Evolutionary conservation across 2,797 vertebrate genomes (phyloP), one percentile per base, ranked within the genome.

Genomic region (Psittacula derbiana): DNA sequence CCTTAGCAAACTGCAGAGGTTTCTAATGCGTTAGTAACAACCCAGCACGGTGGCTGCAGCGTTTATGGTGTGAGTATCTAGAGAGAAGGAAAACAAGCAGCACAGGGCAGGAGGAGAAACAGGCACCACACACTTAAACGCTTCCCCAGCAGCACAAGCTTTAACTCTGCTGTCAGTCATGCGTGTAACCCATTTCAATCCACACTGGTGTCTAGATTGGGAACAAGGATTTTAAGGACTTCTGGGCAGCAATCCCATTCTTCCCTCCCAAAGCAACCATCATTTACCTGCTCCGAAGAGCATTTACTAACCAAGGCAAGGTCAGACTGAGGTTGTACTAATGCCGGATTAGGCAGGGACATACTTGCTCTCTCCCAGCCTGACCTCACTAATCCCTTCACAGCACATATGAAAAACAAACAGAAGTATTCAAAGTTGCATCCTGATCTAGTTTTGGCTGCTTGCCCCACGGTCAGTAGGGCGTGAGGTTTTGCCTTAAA

Each of bases 181-280:
- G 2, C 7, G 9, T 1, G 0, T 19, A n/a, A 85, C 33, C 24
- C 1, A 0, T n/a, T 52, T 61, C 2, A 2, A 65, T 43, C 41
- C 38, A 12, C 0, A 3, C 20, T 40, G 55, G 25, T 24, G 4
- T 4, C 57, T 40, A 49, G 18, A 70, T 6, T 1, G 7, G 46
- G 36, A 62, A 33, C 12, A 72, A 14, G n/a, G 19, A 70, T 41
- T 49, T 58, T 27, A 38, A 67, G 65, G 10, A 2, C 4, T 80
- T 79, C 38, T 21, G 25, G 27, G 52, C 33, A 80, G 72, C 10
- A 75, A 33, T 1, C 18, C 7, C 1, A 8, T 57, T 53, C 15
- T 33, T 36, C 19, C 40, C 65, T 64, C 20, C 20, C 24, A 8
- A 2, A 0, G 30, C 47, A 61, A 24, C 0, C n/a, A 24, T 0